Conservation (phyloP, 1,140 invertebrate species). For the Pseudomyrmex dendroicus region DNA sequence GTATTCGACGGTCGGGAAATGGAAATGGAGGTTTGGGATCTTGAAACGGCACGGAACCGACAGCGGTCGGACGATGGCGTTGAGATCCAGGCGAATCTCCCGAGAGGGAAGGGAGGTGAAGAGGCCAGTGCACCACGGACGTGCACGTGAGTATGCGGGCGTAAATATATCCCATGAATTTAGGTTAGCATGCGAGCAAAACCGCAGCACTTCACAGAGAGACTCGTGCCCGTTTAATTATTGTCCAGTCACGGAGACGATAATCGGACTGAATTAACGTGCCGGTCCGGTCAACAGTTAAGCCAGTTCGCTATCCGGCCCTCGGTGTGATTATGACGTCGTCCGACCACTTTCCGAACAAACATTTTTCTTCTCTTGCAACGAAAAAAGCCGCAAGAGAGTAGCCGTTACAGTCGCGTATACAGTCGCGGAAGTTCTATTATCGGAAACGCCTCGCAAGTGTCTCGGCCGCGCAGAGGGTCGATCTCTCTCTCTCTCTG, state of each 20-base stretch:
- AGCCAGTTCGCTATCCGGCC: conserved; percentile 18
- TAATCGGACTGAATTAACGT: conserved; percentile 78
- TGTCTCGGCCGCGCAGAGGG: too few species aligned
- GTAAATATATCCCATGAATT: conserved; percentile 82
- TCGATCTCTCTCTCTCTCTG: too few species aligned
- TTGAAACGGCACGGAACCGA: conserved; percentile 15
- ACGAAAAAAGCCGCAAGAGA: neutral
- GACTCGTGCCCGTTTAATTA: conserved; percentile 76
- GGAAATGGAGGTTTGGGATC: neutral
- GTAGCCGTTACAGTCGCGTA: too few species aligned
- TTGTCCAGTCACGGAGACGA: conserved; percentile 75
- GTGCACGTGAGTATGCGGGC: conserved; percentile 73
- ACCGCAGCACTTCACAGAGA: conserved; percentile 79
- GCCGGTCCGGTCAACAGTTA: conserved; percentile 44
- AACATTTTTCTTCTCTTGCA: conserved; percentile 27
- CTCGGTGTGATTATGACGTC: conserved; percentile 56
- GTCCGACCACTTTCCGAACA: conserved; percentile 44
- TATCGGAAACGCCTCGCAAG: neutral
- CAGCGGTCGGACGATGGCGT: conserved; percentile 17
- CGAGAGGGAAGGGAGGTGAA: neutral
- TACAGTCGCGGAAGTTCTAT: neutral
- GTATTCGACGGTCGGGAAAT: neutral
- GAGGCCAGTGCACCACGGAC: conserved; percentile 33
- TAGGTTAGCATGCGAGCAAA: conserved; percentile 82
- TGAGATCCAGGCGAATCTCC: conserved; percentile 40